Percentiles rank a stretch among this genome's conserved stretches.
phyloP scores from a whole-genome alignment of 2,888 invertebrate genomes.

The Lissonota sp. region DNA sequence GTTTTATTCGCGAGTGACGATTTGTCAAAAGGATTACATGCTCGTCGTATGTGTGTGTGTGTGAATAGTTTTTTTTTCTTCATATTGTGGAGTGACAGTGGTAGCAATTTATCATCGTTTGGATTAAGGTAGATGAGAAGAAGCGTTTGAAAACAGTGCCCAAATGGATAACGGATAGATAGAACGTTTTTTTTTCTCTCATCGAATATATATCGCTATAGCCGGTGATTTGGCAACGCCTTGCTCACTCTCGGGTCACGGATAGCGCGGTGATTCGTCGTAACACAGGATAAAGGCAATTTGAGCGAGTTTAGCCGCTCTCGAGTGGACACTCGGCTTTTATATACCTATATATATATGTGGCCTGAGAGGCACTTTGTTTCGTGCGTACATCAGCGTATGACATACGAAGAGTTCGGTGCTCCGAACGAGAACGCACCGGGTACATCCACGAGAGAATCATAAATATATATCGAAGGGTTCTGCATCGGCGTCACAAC shows the following conservation, averaged over 20 bases:
- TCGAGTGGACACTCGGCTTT: conserved; percentile 59
- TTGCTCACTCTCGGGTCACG: conserved; percentile 73
- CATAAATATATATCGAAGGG: background rate
- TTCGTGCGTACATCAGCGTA: background rate
- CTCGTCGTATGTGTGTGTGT: no score
- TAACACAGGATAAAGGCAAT: conserved; percentile 78
- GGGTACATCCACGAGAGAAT: background rate
- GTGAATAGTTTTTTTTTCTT: conserved; percentile 5
- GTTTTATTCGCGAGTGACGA: no score
- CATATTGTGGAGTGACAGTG: no score
- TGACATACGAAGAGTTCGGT: background rate
- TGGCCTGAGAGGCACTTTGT: background rate
- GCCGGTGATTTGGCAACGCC: conserved; percentile 72
- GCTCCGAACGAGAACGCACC: background rate
- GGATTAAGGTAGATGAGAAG: no score
- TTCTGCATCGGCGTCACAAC: background rate
- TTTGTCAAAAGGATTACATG: no score
- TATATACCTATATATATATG: conserved; percentile 20
- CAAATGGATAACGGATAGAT: conserved; percentile 33
- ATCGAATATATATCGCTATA: background rate
- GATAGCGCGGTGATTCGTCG: conserved; percentile 75
- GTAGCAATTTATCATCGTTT: no score
- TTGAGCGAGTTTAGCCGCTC: conserved; percentile 75
- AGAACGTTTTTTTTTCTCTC: background rate
- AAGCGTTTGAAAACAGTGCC: conserved; percentile 40